Conservation (phyloP, 2,888 invertebrate genomes). For the Falcaria lacertinaria region DNA sequence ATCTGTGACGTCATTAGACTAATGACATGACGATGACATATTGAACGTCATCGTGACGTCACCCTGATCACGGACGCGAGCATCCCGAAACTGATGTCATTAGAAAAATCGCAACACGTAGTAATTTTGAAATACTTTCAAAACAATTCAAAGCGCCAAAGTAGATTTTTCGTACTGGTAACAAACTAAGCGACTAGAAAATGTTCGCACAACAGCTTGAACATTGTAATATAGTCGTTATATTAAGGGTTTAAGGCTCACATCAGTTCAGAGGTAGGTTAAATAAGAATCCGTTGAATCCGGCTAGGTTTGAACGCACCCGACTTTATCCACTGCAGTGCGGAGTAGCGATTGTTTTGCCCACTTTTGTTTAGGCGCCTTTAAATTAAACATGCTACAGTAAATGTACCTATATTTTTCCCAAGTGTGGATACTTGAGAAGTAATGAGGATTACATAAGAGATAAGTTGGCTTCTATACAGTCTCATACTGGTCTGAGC, state of each 20-base stretch:
- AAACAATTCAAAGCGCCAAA: neutral
- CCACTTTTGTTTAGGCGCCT: neutral
- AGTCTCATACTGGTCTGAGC: too few relatives aligned
- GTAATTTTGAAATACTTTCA: neutral
- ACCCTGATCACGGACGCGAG: too few relatives aligned
- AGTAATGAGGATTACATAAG: too few relatives aligned
- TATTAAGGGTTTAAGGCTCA: neutral
- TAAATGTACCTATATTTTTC: too few relatives aligned
- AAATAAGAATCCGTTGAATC: neutral
- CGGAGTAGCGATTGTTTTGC: conserved; percentile 7
- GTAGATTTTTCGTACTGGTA: neutral
- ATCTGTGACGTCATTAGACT: too few relatives aligned
- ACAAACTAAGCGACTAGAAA: neutral
- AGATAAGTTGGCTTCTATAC: too few relatives aligned
- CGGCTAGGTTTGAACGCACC: neutral
- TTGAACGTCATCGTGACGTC: too few relatives aligned
- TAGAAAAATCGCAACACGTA: neutral
- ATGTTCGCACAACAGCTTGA: neutral
- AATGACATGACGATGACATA: too few relatives aligned
- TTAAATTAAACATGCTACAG: neutral
- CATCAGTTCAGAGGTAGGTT: neutral
- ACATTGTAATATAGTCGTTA: neutral
- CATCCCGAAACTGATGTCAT: too few relatives aligned
- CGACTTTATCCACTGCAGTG: conserved; percentile 19
- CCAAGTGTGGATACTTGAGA: too few relatives aligned